Conservation (phyloP, 2,797 vertebrate species). For the Agapornis canus region DNA sequence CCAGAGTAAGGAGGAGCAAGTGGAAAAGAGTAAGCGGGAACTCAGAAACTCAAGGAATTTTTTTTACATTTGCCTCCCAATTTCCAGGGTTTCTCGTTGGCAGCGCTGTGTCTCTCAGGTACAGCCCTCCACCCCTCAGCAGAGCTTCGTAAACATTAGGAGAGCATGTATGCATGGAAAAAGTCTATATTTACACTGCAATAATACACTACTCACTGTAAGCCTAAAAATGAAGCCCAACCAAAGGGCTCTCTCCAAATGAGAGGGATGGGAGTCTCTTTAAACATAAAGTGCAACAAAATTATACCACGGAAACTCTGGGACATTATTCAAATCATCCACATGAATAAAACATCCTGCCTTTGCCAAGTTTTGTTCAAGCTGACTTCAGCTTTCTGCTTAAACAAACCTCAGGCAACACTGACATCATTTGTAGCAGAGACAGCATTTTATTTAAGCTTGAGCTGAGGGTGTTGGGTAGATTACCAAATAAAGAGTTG, state of each 20-base stretch:
- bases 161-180: background rate
- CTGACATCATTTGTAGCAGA: constrained; percentile 49
- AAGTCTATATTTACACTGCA: constrained; percentile 44
- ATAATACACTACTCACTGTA: constrained; percentile 9
- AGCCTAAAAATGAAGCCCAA: constrained; percentile 32
- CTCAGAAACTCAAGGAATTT: background rate
- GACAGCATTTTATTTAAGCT: constrained; percentile 50
- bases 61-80: background rate
- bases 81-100: background rate
- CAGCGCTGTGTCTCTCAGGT: background rate
- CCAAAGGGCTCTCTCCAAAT: background rate
- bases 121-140: background rate
- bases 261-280: constrained; percentile 1
- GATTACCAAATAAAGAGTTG: constrained; percentile 39
- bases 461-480: constrained; percentile 40
- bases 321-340: constrained; percentile 53
- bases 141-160: background rate
- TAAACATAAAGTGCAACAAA: background rate
- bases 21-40: background rate
- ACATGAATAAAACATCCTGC: constrained; percentile 45
- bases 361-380: constrained; percentile 53
- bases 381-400: constrained; percentile 66
- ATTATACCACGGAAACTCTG: constrained; percentile 35
- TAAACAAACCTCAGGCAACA: constrained; percentile 52
- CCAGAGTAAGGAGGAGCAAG: background rate